These are phyloP conservation scores for Dicrostonyx torquatus DNA, from an alignment of 2,797 vertebrate species.

Conservation along the genomic window DNA sequence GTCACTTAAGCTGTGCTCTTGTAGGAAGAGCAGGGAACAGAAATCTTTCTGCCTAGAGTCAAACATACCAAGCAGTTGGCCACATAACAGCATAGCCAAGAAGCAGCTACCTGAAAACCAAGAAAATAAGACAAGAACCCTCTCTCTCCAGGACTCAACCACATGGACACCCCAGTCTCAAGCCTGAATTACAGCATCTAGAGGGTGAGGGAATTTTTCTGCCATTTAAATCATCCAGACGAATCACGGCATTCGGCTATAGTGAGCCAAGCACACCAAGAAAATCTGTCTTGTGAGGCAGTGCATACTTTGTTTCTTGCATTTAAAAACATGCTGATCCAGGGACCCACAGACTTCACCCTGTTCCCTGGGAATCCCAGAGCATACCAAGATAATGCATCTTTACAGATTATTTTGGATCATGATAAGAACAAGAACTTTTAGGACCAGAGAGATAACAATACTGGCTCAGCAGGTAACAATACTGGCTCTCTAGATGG, in stretches of 20 bases:
- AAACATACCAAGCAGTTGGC: neutral
- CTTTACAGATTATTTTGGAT: neutral
- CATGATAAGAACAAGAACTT: neutral
- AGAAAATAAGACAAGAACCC: neutral
- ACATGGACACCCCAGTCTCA: neutral
- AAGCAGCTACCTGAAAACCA: neutral
- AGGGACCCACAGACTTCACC: neutral
- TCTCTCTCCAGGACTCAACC: neutral
- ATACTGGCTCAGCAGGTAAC: neutral
- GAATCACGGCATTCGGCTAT: neutral
- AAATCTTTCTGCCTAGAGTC: neutral
- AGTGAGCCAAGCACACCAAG: neutral
- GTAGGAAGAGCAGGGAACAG: neutral
- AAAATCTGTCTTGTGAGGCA: slow-evolving; percentile 6
- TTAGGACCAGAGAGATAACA: neutral
- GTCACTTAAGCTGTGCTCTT: neutral
- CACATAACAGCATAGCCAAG: neutral
- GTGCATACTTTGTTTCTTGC: neutral
- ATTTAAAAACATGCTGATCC: slow-evolving; percentile 8
- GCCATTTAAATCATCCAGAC: neutral
- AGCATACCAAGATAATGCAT: neutral
- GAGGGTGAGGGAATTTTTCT: neutral
- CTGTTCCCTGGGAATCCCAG: neutral
- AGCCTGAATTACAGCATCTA: neutral
- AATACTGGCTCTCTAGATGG: neutral